These are phyloP conservation scores for Theristus sp. DNA, from an alignment of 2,888 invertebrate species.

Conservation along the genomic window DNA sequence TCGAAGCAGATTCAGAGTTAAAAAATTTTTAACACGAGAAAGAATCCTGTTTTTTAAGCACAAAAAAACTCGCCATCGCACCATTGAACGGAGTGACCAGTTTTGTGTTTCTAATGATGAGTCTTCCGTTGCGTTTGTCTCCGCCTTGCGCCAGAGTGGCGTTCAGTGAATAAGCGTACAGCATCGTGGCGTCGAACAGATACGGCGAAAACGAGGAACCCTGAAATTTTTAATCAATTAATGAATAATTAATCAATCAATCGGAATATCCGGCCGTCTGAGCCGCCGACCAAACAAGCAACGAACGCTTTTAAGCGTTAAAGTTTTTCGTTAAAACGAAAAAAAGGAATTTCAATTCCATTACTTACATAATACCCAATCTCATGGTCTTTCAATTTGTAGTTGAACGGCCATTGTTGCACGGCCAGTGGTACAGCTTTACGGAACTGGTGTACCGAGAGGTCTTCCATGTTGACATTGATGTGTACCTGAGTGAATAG, in stretches of 20 bases:
- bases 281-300: background rate
- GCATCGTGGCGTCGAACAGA: background rate
- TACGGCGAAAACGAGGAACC: slow-evolving; percentile 1
- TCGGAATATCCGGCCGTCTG: no score
- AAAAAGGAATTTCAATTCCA: no score
- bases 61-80: no score
- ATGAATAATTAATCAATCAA: no score
- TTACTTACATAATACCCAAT: slow-evolving; percentile 2
- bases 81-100: background rate
- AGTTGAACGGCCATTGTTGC: background rate
- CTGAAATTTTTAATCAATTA: background rate
- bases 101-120: background rate
- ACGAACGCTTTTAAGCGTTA: background rate
- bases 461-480: background rate
- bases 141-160: background rate
- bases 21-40: no score
- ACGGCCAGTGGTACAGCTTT: background rate
- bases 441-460: background rate
- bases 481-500: background rate
- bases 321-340: no score
- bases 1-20: no score
- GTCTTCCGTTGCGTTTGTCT: background rate
- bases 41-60: no score
- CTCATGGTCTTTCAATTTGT: background rate
- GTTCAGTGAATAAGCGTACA: slow-evolving; percentile 1